These are phyloP conservation scores for Trichechus manatus DNA, from an alignment of 2,113 vertebrate genomes.

Conservation along the genomic window DNA sequence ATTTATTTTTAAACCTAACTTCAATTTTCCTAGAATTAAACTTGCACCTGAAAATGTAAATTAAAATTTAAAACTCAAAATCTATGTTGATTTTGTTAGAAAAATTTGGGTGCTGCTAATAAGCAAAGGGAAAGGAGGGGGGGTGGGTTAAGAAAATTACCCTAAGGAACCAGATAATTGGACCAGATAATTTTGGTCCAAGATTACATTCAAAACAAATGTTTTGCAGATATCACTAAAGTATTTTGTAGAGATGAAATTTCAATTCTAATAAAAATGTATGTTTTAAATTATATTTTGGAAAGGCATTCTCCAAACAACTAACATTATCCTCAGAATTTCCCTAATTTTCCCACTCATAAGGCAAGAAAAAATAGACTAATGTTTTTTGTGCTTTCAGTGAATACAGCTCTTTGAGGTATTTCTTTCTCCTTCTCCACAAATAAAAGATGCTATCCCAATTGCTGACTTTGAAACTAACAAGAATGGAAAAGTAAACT, in stretches of 20 bases:
- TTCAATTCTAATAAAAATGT: conserved; percentile 29
- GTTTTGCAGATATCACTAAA: conserved; percentile 41
- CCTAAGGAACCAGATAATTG: conserved; percentile 90
- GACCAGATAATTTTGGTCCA: conserved; percentile 49
- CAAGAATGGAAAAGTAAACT: neutral
- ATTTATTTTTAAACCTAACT: conserved; percentile 26
- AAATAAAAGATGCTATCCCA: conserved; percentile 16
- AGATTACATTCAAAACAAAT: conserved; percentile 58
- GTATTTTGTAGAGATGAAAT: neutral
- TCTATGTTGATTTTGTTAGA: conserved; percentile 82
- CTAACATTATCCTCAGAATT: neutral
- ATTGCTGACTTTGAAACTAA: conserved; percentile 23
- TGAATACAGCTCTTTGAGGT: conserved; percentile 33
- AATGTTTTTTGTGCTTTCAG: conserved; percentile 4
- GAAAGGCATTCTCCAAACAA: conserved; percentile 59
- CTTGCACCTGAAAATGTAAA: conserved; percentile 71
- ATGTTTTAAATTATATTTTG: conserved; percentile 30
- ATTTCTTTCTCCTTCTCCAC: neutral
- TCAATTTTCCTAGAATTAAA: conserved; percentile 34
- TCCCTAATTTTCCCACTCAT: neutral
- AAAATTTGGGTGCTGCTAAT: conserved; percentile 77
- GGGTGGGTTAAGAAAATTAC: conserved; percentile 86
- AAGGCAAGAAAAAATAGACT: neutral
- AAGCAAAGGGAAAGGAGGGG: conserved; percentile 84
- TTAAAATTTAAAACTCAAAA: conserved; percentile 74